Evolutionary conservation across 2,888 invertebrate species (phyloP), one percentile per base, ranked within the genome.

Genomic region (Lottia scabra): DNA sequence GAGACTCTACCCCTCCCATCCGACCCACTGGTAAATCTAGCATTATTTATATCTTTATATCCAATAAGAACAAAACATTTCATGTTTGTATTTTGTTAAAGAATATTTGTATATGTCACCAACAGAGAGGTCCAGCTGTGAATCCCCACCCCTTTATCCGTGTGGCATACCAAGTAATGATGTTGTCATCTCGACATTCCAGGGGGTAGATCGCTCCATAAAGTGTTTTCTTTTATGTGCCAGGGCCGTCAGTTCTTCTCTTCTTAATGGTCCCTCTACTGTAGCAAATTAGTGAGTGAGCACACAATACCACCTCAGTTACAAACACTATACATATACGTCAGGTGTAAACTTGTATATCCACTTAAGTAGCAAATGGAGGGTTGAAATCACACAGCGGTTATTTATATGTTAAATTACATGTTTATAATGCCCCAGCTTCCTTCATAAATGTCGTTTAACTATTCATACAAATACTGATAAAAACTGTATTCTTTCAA

Each of bases 271-370:
- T 56, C 23, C 56, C 13, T 19, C 56, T 56, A 56, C 56, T 56
- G 56, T 56, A 12, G 56, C 56, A 56, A 56, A 56, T 56, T 56
- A 23, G 23, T 56, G 56, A 56, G 56, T 19, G 56, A 23, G 13
- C 12, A 13, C 56, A 56, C 56, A 56, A 56, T 23, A 23, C 56
- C 56, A 56, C 56, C 56, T 56, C 56, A 56, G 56, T 56, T 19
- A 23, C 23, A 56, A 23, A 56, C 56, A 56, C 56, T 56, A 23
- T 23, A 56, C 23, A 56, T 56, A 56, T 19, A 56, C 56, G 56
- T 56, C 56, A 56, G 56, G 56, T 56, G 56, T 56, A 56, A 56
- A 56, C 56, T 56, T 56, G 56, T 56, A 56, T 56, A 56, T 56
- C 56, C 56, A 56, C 56, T 56, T 56, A 56, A 56, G 56, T 56